phyloP scores from a whole-genome alignment of 2,888 invertebrate genomes.

The Apeira syringaria region DNA sequence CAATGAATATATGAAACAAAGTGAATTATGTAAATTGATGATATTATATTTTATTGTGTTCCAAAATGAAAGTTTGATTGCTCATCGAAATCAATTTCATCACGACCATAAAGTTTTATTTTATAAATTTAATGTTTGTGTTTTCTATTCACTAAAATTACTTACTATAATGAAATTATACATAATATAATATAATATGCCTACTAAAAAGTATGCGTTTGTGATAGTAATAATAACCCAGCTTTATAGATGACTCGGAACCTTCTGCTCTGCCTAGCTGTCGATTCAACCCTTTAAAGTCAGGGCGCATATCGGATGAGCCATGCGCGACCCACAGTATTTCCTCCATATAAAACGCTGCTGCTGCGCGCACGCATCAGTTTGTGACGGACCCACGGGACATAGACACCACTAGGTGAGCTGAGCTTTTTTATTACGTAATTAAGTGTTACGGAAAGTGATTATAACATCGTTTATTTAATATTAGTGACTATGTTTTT shows the following conservation, averaged over 20 bases:
- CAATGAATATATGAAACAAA: too few relatives aligned
- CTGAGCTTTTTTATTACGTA: slow-evolving; percentile 25
- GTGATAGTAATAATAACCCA: too few relatives aligned
- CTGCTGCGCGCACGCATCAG: slow-evolving; percentile 63
- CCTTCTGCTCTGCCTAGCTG: too few relatives aligned
- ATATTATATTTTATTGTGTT: slow-evolving; percentile 17
- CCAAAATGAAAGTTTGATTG: slow-evolving; percentile 19
- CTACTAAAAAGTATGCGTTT: too few relatives aligned
- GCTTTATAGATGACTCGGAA: slow-evolving; percentile 9
- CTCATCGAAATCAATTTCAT: slow-evolving; percentile 7
- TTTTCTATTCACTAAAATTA: too few relatives aligned
- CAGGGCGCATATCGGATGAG: slow-evolving; percentile 45
- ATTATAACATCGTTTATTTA: slow-evolving; percentile 7
- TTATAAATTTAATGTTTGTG: background rate
- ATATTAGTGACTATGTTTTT: too few relatives aligned
- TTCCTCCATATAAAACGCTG: slow-evolving; percentile 73
- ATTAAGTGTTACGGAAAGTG: slow-evolving; percentile 7
- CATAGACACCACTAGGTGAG: slow-evolving; percentile 62
- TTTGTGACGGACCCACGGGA: slow-evolving; percentile 64
- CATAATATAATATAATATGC: too few relatives aligned
- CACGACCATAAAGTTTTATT: slow-evolving; percentile 3
- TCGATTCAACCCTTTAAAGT: slow-evolving; percentile 29
- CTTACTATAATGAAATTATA: too few relatives aligned
- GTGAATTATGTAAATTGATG: slow-evolving; percentile 7
- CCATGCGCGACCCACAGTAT: slow-evolving; percentile 36